Evolutionary conservation across 1,140 invertebrate genomes (phyloP), one percentile per base, ranked within the genome.

Genomic region (Pseudoatta argentina): DNA sequence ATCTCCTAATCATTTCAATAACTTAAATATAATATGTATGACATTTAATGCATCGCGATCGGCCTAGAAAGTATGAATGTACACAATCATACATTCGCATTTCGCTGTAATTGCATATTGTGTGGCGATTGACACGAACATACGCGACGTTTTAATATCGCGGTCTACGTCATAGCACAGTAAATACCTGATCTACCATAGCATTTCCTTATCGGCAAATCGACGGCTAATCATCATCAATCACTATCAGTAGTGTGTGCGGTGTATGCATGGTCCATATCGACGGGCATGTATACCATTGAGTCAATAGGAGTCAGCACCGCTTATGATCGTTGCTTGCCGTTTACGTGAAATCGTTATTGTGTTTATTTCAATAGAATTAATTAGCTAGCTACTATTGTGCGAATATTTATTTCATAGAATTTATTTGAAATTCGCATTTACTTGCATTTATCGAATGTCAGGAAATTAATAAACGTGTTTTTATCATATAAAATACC

Each of bases 191-290:
- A 87, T 69, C 78, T 73, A 86, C 86, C 83, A 82, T 82, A 81
- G 86, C 88, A 86, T 91, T 93, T 91, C 91, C 93, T 95, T 95
- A 95, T 94, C 94, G 93, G 93, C 89, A 93, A 95, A 95, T 95
- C 93, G 91, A 72, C 91, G 90, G 92, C 94, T 95, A 95, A 95
- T 95, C 93, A 95, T 95, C 94, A 95, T 95, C 94, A 95, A 95
- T 95, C 94, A 94, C 93, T 91, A 92, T 92, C 91, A 91, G 82
- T 83, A 66, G 89, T 86, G 88, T 86, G 69, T 71, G 69, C 79
- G 88, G 86, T 61, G 86, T 73, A 77, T 67, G n/a, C 79, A 55
- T 85, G 48, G 30, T 71, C 64, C 21, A 61, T 71, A 71, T 81
- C 51, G 64, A 71, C 63, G 30, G 14, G 24, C 10, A 10, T 39